Evolutionary conservation across 2,113 vertebrate genomes (phyloP).

Genomic region (Hypocryptadius cinnamomeus): DNA sequence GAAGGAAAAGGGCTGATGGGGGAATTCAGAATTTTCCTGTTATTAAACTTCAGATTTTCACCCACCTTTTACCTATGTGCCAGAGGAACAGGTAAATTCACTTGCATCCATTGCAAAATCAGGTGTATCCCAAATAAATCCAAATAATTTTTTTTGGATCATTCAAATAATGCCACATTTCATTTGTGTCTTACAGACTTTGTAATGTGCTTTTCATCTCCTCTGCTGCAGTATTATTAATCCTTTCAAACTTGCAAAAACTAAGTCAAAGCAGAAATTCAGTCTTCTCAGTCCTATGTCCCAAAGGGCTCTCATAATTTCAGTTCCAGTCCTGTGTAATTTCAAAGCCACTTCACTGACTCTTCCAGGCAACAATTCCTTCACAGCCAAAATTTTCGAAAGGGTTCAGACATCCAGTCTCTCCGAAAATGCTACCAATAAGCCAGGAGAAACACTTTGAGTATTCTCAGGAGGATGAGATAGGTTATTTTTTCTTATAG

Average conservation of each 20-base stretch:
- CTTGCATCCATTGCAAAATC: neutral
- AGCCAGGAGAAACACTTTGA: constrained; percentile 15
- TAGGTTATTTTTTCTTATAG: constrained; percentile 40
- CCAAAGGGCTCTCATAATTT: constrained; percentile 21
- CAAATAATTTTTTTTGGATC: neutral
- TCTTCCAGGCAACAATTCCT: constrained; percentile 13
- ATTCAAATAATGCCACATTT: neutral
- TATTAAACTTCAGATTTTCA: neutral
- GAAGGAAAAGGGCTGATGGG: neutral
- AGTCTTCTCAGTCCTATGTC: neutral
- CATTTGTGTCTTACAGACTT: neutral
- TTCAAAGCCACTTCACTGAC: constrained; percentile 13
- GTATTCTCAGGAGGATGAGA: neutral
- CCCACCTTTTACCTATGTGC: neutral
- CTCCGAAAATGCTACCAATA: neutral
- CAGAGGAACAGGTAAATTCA: neutral
- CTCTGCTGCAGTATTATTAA: neutral
- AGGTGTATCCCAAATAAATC: neutral
- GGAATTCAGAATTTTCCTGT: neutral
- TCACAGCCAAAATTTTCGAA: neutral
- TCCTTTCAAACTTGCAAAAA: constrained; percentile 8
- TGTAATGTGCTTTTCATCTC: neutral
- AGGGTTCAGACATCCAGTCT: constrained; percentile 17
- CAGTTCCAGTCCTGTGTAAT: neutral
- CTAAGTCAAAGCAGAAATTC: constrained; percentile 1